Evolutionary conservation across 2,113 vertebrate genomes (phyloP).

Genomic region (Xiphias gladius): DNA sequence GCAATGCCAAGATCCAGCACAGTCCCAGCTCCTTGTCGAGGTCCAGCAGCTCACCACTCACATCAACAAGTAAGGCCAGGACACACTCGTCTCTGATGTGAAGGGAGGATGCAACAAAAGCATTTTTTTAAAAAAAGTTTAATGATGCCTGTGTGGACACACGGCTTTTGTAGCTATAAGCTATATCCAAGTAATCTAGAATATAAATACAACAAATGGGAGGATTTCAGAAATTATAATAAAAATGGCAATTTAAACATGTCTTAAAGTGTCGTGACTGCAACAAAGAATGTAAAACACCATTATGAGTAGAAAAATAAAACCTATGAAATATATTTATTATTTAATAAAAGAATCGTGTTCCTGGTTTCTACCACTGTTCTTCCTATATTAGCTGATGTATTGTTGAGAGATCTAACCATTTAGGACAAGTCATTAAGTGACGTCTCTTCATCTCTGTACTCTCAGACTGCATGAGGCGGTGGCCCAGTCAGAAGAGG

Average conservation of each 20-base stretch:
- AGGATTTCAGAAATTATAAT: background rate
- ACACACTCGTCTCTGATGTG: background rate
- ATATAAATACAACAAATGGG: background rate
- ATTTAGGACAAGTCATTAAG: background rate
- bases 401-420: background rate
- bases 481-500: slow-evolving; percentile 80
- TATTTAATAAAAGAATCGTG: no score
- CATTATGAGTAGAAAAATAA: no score
- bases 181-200: background rate
- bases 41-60: slow-evolving; percentile 86
- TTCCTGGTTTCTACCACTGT: no score
- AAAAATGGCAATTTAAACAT: background rate
- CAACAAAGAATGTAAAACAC: no score
- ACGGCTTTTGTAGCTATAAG: no score
- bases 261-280: background rate
- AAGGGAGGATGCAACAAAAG: background rate
- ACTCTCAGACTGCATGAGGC: slow-evolving; percentile 84
- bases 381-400: no score
- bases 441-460: background rate
- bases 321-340: no score
- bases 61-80: slow-evolving; percentile 83
- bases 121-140: background rate
- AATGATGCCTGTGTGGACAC: background rate
- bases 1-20: slow-evolving; percentile 86
- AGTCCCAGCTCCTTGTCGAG: slow-evolving; percentile 86